A percentile compares a stretch with the other conserved stretches of the same genome.
Evolutionary conservation across 2,113 vertebrate species (phyloP).

Genomic region (Pao palembangensis): DNA sequence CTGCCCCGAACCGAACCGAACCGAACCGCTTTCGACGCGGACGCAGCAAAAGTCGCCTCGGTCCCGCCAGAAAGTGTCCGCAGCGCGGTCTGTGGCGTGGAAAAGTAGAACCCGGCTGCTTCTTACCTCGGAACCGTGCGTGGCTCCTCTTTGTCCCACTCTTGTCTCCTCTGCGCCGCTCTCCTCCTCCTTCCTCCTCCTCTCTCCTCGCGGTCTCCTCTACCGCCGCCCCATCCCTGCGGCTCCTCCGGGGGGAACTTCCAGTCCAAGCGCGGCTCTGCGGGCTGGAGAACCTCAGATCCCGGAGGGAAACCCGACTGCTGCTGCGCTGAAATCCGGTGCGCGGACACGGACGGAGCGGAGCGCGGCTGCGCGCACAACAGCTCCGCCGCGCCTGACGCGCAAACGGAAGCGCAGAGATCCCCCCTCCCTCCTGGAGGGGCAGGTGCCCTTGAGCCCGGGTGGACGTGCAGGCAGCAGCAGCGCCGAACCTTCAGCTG

Average conservation of each 20-base stretch:
- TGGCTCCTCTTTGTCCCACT: too few relatives aligned
- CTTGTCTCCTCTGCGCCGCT: background rate
- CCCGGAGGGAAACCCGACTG: conserved; percentile 26
- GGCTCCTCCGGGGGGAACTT: too few relatives aligned
- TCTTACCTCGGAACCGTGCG: background rate
- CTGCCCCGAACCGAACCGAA: too few relatives aligned
- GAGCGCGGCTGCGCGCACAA: conserved; percentile 23
- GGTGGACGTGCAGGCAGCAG: too few relatives aligned
- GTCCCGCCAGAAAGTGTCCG: background rate
- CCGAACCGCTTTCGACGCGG: too few relatives aligned
- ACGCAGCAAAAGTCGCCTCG: background rate
- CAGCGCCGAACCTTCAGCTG: too few relatives aligned
- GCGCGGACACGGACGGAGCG: conserved; percentile 32
- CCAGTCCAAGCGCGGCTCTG: too few relatives aligned
- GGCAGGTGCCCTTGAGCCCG: too few relatives aligned
- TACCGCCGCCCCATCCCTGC: conserved; percentile 24
- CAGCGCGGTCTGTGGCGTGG: too few relatives aligned
- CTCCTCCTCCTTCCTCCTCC: background rate
- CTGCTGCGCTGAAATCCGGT: conserved; percentile 41
- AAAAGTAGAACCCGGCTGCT: too few relatives aligned
- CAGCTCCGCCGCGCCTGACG: conserved; percentile 14
- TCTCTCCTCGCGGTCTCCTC: background rate
- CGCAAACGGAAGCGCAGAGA: background rate
- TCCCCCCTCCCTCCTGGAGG: too few relatives aligned
- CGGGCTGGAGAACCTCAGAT: background rate